These are phyloP conservation scores for Falcaria lacertinaria DNA, from an alignment of 2,888 invertebrate genomes.

Conservation along the genomic window DNA sequence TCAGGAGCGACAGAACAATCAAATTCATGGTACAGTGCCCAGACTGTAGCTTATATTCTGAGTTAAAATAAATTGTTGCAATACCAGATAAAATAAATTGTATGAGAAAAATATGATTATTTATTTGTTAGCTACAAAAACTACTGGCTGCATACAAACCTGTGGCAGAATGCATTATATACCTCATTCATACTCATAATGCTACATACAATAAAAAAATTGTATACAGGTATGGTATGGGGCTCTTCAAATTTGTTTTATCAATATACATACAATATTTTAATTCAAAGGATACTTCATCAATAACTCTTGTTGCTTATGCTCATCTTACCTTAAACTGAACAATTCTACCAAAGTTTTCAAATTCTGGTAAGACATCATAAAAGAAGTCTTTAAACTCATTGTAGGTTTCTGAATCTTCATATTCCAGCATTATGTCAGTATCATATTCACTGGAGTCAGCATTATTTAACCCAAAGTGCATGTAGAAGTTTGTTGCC, in stretches of 20 bases:
- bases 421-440: conserved; percentile 91
- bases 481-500: conserved; percentile 89
- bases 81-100: not conserved
- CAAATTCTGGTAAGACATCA: conserved; percentile 91
- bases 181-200: too few relatives aligned
- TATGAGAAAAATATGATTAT: too few relatives aligned
- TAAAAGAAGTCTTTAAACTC: conserved; percentile 91
- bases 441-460: conserved; percentile 88
- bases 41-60: not conserved
- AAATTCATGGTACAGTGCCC: not conserved
- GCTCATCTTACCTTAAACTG: conserved; percentile 81
- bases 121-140: too few relatives aligned
- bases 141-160: too few relatives aligned
- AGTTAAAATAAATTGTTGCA: not conserved
- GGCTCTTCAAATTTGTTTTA: too few relatives aligned
- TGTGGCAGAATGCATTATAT: too few relatives aligned
- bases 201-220: too few relatives aligned
- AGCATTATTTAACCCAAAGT: conserved; percentile 88
- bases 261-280: too few relatives aligned
- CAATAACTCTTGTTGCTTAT: not conserved
- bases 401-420: conserved; percentile 87
- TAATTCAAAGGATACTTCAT: conserved; percentile 37
- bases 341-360: conserved; percentile 83
- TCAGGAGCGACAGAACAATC: too few relatives aligned
- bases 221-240: too few relatives aligned